Evolutionary conservation across 2,797 vertebrate genomes (phyloP).

Genomic region (Threskiornis aethiopicus): DNA sequence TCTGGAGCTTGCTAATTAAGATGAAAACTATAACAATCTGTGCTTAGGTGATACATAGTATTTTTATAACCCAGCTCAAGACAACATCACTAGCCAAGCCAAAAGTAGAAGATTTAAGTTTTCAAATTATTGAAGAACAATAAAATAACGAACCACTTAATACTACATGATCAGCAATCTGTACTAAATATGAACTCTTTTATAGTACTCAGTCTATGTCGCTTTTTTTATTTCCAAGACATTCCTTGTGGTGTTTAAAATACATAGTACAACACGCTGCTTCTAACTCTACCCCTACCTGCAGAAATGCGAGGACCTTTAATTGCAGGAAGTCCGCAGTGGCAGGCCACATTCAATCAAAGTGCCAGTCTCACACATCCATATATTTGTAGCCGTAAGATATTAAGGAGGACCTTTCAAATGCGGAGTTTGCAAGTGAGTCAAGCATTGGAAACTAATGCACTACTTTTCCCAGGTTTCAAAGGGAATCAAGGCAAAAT

Average conservation of each 20-base stretch:
- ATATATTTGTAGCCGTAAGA: neutral
- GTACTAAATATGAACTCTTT: neutral
- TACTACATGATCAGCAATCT: neutral
- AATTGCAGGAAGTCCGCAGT: neutral
- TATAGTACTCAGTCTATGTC: neutral
- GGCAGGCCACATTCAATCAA: neutral
- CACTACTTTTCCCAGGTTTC: neutral
- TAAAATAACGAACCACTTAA: slow-evolving; percentile 15
- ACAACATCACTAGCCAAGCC: neutral
- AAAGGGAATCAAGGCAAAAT: neutral
- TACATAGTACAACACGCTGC: neutral
- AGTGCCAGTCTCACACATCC: neutral
- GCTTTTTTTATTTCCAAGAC: neutral
- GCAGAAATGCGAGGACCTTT: neutral
- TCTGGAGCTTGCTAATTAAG: slow-evolving; percentile 67
- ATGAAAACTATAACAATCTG: slow-evolving; percentile 66
- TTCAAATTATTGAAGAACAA: slow-evolving; percentile 11
- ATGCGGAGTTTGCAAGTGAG: neutral
- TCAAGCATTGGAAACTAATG: neutral
- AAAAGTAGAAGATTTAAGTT: slow-evolving; percentile 31
- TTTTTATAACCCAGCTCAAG: slow-evolving; percentile 42
- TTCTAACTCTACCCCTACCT: neutral
- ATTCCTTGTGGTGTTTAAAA: neutral
- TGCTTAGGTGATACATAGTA: slow-evolving; percentile 54
- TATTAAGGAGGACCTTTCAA: neutral